Conservation (phyloP, 2,888 invertebrate species). For the Ormyrus pomaceus region DNA sequence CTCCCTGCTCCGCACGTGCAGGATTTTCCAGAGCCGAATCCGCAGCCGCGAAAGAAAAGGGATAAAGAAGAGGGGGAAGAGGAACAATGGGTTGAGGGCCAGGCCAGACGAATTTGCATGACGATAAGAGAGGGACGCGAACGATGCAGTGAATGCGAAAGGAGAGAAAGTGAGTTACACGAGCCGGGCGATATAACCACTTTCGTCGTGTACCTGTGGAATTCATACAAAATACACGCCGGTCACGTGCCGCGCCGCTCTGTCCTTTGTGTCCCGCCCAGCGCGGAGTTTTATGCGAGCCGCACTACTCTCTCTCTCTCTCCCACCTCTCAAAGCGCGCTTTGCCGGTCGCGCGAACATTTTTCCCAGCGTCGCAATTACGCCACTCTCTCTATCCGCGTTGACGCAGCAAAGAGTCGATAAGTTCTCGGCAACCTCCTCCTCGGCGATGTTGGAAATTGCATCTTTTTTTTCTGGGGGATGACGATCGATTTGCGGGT, state of each 20-base stretch:
- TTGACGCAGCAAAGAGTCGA: conserved; percentile 27
- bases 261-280: conserved; percentile 25
- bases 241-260: conserved; percentile 3
- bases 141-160: not conserved
- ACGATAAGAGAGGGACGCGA: conserved; percentile 7
- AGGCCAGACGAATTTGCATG: not conserved
- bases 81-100: not conserved
- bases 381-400: conserved; percentile 8
- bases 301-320: no score
- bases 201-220: conserved; percentile 11
- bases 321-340: no score
- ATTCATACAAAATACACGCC: conserved; percentile 22
- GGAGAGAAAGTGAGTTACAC: conserved; percentile 35
- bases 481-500: no score
- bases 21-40: no score
- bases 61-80: not conserved
- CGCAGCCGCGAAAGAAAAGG: no score
- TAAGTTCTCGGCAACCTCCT: no score
- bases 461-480: no score
- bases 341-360: conserved; percentile 1
- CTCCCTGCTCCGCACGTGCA: not conserved
- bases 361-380: conserved; percentile 31
- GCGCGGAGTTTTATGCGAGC: conserved; percentile 15
- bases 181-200: conserved; percentile 11
- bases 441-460: no score